Conservation (phyloP, 2,797 vertebrate genomes). For the Tauraco hartlaubi region DNA sequence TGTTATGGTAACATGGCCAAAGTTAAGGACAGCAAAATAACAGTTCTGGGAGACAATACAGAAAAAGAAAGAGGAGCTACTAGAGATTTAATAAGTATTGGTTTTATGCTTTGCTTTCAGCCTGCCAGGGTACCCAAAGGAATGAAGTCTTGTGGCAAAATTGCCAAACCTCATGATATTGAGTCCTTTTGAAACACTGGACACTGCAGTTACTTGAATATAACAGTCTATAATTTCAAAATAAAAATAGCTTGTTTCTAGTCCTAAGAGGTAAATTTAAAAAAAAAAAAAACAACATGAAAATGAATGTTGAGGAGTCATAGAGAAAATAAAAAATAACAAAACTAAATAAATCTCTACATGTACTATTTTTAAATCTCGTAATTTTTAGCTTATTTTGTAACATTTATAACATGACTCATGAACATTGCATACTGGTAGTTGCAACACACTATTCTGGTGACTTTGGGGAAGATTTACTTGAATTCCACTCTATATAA, state of each 20-base stretch:
- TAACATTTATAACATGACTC: background rate
- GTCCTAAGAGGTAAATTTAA: background rate
- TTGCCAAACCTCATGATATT: slow-evolving; percentile 2
- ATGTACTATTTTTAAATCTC: background rate
- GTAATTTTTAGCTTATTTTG: background rate
- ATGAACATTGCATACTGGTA: background rate
- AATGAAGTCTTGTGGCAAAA: background rate
- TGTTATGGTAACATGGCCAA: background rate
- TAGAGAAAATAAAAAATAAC: background rate
- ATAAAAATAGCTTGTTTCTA: slow-evolving; percentile 1
- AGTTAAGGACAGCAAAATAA: background rate
- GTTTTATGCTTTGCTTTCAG: slow-evolving; percentile 12
- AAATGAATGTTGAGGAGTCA: background rate
- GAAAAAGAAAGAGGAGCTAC: background rate
- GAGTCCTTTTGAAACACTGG: slow-evolving; percentile 2
- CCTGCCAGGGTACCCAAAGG: background rate
- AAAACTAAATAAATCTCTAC: slow-evolving; percentile 4
- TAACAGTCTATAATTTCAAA: slow-evolving; percentile 22
- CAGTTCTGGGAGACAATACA: background rate
- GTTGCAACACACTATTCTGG: background rate
- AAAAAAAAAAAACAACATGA: background rate
- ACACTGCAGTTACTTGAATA: background rate
- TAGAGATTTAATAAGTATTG: slow-evolving; percentile 2
- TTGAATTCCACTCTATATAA: slow-evolving; percentile 6
- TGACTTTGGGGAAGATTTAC: background rate